Percentiles rank a stretch among this genome's conserved stretches.
Evolutionary conservation across 1,140 invertebrate genomes (phyloP).

Genomic region (Himalopsyche phryganea): DNA sequence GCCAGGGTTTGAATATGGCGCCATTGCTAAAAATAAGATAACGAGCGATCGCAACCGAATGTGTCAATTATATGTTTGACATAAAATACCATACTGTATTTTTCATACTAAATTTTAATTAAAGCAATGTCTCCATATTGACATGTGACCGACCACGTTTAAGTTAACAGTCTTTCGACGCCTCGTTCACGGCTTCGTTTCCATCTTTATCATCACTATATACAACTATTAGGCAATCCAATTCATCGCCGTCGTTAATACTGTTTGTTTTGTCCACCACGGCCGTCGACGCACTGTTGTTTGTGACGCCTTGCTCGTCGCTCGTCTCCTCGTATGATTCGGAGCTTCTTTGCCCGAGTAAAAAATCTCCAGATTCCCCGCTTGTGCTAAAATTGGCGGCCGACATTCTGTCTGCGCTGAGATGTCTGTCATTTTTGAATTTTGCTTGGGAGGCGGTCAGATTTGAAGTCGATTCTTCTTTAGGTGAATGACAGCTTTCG

Average conservation of each 20-base stretch:
- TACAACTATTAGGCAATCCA: slow-evolving; percentile 30
- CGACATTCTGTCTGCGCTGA: slow-evolving; percentile 32
- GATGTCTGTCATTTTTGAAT: slow-evolving; percentile 25
- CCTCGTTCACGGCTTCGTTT: slow-evolving; percentile 14
- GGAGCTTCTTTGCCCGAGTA: slow-evolving; percentile 29
- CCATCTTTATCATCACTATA: slow-evolving; percentile 27
- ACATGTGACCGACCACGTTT: slow-evolving; percentile 9
- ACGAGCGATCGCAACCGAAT: too few relatives aligned
- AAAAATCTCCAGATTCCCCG: slow-evolving; percentile 29
- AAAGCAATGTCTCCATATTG: slow-evolving; percentile 1
- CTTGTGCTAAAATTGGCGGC: slow-evolving; percentile 32
- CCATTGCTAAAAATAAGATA: too few relatives aligned
- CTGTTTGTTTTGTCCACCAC: slow-evolving; percentile 33
- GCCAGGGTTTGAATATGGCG: too few relatives aligned
- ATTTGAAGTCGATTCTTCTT: slow-evolving; percentile 23
- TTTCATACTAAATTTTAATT: background rate
- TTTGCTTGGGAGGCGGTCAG: slow-evolving; percentile 4
- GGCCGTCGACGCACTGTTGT: slow-evolving; percentile 32
- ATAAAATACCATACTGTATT: too few relatives aligned
- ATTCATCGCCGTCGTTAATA: slow-evolving; percentile 32
- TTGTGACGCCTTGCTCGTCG: slow-evolving; percentile 30
- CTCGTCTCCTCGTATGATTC: slow-evolving; percentile 33
- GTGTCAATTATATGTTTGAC: too few relatives aligned
- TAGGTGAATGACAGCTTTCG: slow-evolving; percentile 29
- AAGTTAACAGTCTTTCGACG: slow-evolving; percentile 24